These are phyloP conservation scores for Monodelphis domestica DNA, from an alignment of 2,797 vertebrate genomes.

Conservation along the genomic window DNA sequence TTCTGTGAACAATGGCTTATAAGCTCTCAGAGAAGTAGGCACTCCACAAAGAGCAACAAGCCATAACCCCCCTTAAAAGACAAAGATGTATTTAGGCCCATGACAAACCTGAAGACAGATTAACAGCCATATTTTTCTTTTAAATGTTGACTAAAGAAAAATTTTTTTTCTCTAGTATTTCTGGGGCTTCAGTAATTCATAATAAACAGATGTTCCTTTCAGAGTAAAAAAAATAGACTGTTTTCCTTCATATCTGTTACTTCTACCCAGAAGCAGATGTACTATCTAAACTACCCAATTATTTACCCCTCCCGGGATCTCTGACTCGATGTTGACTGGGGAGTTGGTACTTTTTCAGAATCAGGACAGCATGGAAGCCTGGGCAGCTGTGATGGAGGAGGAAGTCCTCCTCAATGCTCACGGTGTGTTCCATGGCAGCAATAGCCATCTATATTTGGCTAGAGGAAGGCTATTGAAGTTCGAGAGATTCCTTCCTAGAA, in stretches of 20 bases:
- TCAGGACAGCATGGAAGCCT: not conserved
- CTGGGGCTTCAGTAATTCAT: not conserved
- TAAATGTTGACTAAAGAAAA: not conserved
- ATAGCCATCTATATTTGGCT: not conserved
- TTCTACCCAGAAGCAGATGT: not conserved
- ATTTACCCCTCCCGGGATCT: not conserved
- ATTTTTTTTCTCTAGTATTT: not conserved
- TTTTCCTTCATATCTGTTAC: not conserved
- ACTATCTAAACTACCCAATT: not conserved
- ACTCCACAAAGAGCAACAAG: not conserved
- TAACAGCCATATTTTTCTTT: conserved; percentile 9
- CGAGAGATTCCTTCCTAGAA: not conserved
- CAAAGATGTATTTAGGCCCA: not conserved
- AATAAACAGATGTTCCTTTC: conserved; percentile 24
- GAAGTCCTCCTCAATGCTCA: not conserved
- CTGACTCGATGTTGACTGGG: not conserved
- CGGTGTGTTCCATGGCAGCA: not conserved
- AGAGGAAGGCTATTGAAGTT: not conserved
- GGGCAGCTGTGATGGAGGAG: not conserved
- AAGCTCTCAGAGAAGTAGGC: not conserved
- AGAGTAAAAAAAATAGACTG: not conserved
- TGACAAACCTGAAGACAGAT: not conserved
- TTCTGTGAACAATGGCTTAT: not conserved
- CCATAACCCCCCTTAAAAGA: conserved; percentile 6
- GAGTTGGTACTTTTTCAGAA: not conserved